Percentiles rank a stretch among this genome's conserved stretches.
phyloP scores from a whole-genome alignment of 2,888 invertebrate species.

The Podotricha telesiphe region DNA sequence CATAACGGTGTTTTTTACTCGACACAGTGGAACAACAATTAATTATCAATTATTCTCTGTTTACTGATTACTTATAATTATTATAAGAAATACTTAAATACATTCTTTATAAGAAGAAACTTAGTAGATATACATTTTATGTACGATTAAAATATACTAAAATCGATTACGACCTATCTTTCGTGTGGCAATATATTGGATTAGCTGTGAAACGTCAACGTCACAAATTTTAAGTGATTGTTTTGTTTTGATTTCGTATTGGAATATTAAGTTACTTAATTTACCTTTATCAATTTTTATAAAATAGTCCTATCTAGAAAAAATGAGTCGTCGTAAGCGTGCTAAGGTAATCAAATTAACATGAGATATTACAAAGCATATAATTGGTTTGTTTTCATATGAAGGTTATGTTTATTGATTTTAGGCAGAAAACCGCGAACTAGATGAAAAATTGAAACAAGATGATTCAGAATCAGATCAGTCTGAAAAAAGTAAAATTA shows the following conservation, averaged over 20 bases:
- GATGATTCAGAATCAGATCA: constrained; percentile 86
- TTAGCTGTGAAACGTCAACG: not conserved
- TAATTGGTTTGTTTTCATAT: constrained; percentile 46
- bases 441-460: constrained; percentile 86
- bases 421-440: constrained; percentile 81
- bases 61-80: too few species aligned
- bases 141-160: not conserved
- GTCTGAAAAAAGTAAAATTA: constrained; percentile 85
- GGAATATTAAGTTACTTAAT: constrained; percentile 45
- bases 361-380: constrained; percentile 16
- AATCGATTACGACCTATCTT: not conserved
- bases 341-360: constrained; percentile 68
- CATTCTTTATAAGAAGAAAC: too few species aligned
- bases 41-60: too few species aligned
- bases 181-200: not conserved
- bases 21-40: too few species aligned
- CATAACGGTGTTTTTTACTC: too few species aligned
- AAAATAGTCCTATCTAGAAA: constrained; percentile 36
- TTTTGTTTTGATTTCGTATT: constrained; percentile 40
- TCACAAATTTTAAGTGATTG: constrained; percentile 21
- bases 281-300: constrained; percentile 8
- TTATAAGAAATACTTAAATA: too few species aligned
- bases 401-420: constrained; percentile 85
- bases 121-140: not conserved
- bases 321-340: constrained; percentile 85